Percentiles rank a stretch among this genome's conserved stretches.
phyloP scores from a whole-genome alignment of 2,888 invertebrate species.

The Nesidiocoris tenuis region DNA sequence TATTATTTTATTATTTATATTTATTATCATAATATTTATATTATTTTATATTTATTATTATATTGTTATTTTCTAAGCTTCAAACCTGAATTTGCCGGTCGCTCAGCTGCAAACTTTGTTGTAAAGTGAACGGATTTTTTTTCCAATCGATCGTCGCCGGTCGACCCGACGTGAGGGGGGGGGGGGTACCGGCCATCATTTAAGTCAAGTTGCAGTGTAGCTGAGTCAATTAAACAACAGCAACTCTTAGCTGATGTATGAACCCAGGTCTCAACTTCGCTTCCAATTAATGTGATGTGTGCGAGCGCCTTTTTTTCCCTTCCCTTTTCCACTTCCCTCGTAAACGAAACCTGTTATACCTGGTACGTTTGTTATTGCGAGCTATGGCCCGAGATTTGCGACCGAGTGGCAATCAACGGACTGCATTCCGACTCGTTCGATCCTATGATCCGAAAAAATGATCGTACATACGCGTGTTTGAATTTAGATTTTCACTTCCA shows the following conservation, averaged over 20 bases:
- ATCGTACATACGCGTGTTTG: too few species aligned
- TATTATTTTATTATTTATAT: too few species aligned
- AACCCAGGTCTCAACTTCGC: slow-evolving; percentile 15
- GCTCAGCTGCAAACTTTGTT: too few species aligned
- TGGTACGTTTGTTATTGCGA: neutral
- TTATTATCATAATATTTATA: too few species aligned
- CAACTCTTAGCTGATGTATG: slow-evolving; percentile 17
- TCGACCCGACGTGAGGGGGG: neutral
- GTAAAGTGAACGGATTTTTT: neutral
- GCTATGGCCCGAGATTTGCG: neutral
- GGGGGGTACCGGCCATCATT: slow-evolving; percentile 15
- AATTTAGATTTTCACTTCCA: too few species aligned
- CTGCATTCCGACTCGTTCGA: neutral
- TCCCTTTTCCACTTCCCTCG: neutral
- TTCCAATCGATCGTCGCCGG: neutral
- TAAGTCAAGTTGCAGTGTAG: slow-evolving; percentile 17
- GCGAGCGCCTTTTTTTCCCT: slow-evolving; percentile 3
- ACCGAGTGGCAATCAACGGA: too few species aligned
- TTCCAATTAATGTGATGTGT: slow-evolving; percentile 35
- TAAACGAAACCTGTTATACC: slow-evolving; percentile 11
- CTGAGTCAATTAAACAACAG: slow-evolving; percentile 27
- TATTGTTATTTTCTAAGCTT: too few species aligned
- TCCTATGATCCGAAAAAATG: too few species aligned
- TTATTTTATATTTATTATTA: too few species aligned
- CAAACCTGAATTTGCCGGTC: too few species aligned